Conservation (phyloP, 2,113 vertebrate species). For the Lepisosteus oculatus region DNA sequence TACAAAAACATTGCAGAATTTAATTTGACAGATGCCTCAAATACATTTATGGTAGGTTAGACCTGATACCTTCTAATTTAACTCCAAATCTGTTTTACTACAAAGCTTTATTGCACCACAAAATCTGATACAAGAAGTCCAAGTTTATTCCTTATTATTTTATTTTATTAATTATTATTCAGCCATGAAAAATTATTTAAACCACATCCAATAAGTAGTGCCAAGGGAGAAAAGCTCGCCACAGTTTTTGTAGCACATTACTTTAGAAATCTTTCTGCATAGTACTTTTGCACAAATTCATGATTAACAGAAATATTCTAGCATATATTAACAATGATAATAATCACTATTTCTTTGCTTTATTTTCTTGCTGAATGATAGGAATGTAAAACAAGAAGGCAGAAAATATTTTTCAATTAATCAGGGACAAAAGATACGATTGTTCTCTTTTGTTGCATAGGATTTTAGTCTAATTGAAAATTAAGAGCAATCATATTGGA, state of each 20-base stretch:
- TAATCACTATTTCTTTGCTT: conserved; percentile 17
- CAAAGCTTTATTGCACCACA: conserved; percentile 9
- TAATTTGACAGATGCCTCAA: not conserved
- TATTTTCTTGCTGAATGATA: conserved; percentile 21
- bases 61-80: not conserved
- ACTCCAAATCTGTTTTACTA: not conserved
- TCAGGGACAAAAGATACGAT: conserved; percentile 25
- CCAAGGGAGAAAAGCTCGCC: conserved; percentile 3
- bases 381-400: not conserved
- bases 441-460: conserved; percentile 28
- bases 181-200: not conserved
- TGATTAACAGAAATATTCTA: conserved; percentile 6
- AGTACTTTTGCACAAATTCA: conserved; percentile 9
- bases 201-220: conserved; percentile 18
- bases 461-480: conserved; percentile 38
- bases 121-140: not conserved
- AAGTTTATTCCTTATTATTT: not conserved
- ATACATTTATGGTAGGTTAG: not conserved
- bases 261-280: conserved; percentile 28
- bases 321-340: conserved; percentile 10
- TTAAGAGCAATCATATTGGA: not conserved
- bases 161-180: conserved; percentile 13
- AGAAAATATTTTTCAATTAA: conserved; percentile 35
- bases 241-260: conserved; percentile 15
- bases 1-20: not conserved